A percentile compares a stretch with the other conserved stretches of the same genome.
These are phyloP conservation scores for Sus cebifrons DNA, from an alignment of 2,797 vertebrate species.

Conservation along the genomic window DNA sequence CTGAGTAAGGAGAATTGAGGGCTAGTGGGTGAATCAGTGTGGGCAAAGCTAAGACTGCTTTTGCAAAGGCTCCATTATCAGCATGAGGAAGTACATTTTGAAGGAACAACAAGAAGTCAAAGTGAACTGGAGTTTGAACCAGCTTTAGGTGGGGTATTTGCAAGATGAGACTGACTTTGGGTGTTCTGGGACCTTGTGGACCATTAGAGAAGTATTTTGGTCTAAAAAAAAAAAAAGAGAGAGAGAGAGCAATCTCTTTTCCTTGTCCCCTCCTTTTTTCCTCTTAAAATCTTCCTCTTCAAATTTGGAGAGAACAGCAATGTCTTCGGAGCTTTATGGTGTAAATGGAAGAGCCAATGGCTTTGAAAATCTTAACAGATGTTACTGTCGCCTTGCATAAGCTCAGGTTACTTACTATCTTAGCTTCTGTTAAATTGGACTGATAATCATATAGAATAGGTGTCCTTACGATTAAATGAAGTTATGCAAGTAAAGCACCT, in stretches of 20 bases:
- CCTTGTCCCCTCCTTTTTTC: not conserved
- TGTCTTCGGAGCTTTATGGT: not conserved
- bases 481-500: conserved; percentile 27
- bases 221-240: conserved; percentile 44
- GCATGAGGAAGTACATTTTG: not conserved
- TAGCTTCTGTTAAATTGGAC: conserved; percentile 17
- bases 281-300: not conserved
- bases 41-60: conserved; percentile 34
- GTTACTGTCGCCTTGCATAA: not conserved
- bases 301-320: not conserved
- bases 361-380: conserved; percentile 6
- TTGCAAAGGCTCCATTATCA: not conserved
- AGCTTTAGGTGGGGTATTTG: not conserved
- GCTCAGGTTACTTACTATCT: not conserved
- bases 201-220: not conserved
- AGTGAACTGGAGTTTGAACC: not conserved
- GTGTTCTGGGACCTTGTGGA: not conserved
- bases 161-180: not conserved
- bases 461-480: conserved; percentile 11
- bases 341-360: not conserved
- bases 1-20: not conserved
- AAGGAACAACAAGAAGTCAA: not conserved
- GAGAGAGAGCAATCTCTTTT: conserved; percentile 14
- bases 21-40: not conserved
- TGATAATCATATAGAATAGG: not conserved